phyloP scores from a whole-genome alignment of 2,888 invertebrate species.

The Epistrophe grossulariae region DNA sequence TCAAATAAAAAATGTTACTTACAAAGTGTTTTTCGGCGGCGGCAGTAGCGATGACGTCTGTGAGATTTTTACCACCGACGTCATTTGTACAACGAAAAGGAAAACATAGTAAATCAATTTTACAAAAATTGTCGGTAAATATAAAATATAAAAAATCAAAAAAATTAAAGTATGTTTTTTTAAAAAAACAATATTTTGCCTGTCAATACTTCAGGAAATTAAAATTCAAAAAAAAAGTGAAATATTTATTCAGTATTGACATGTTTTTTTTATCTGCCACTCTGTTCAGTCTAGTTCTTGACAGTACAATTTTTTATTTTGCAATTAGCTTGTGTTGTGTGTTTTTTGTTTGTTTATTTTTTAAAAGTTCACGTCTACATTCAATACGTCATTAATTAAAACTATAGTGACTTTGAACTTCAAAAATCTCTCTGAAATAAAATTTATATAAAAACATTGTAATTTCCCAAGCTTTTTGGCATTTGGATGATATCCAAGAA shows the following conservation, averaged over 20 bases:
- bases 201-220: neutral
- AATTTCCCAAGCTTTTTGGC: slow-evolving; percentile 26
- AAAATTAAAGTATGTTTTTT: neutral
- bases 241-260: neutral
- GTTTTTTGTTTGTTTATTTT: neutral
- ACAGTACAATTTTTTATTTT: slow-evolving; percentile 1
- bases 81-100: slow-evolving; percentile 44
- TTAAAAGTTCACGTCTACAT: neutral
- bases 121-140: slow-evolving; percentile 67
- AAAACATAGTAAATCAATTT: slow-evolving; percentile 65
- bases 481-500: slow-evolving; percentile 55
- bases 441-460: neutral
- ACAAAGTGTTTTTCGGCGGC: slow-evolving; percentile 76
- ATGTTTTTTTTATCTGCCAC: neutral
- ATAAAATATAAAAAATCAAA: slow-evolving; percentile 1
- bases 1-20: slow-evolving; percentile 78
- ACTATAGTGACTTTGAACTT: slow-evolving; percentile 6
- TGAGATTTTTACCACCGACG: slow-evolving; percentile 57
- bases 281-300: neutral
- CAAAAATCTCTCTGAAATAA: neutral
- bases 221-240: neutral
- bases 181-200: neutral
- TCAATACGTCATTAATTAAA: slow-evolving; percentile 36
- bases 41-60: neutral
- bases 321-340: neutral